Percentiles rank a stretch among this genome's conserved stretches.
Evolutionary conservation across 92 coral and sea anemone species (phyloP).

Genomic region (Phymanthus crucifer): DNA sequence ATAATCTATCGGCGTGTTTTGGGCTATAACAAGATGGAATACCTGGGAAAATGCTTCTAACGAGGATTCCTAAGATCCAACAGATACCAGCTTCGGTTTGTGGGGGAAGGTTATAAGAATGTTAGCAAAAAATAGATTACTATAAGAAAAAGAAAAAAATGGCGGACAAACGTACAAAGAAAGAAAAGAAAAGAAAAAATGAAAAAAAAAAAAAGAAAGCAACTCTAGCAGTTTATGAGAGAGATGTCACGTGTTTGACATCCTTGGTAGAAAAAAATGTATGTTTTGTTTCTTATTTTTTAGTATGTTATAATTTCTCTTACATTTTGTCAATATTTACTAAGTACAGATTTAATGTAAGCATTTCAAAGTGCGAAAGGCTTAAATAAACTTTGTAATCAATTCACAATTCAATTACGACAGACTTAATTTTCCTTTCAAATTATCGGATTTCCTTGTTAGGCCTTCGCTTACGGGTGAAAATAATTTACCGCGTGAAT

Average conservation of each 20-base stretch:
- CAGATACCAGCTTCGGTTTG: too few species aligned
- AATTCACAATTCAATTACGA: constrained; percentile 11
- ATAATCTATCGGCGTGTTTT: neutral
- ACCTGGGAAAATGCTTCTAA: neutral
- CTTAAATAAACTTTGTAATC: neutral
- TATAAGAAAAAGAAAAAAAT: neutral
- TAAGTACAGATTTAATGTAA: neutral
- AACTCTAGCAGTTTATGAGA: too few species aligned
- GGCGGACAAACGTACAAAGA: neutral
- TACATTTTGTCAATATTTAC: neutral
- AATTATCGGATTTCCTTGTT: constrained; percentile 22
- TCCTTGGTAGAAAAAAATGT: neutral
- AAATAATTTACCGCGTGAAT: constrained; percentile 11
- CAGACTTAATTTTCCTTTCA: constrained; percentile 10
- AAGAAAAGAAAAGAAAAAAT: too few species aligned
- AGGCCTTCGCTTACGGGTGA: constrained; percentile 19
- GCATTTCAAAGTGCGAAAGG: neutral
- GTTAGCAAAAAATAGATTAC: neutral
- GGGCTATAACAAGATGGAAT: neutral
- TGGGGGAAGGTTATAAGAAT: neutral
- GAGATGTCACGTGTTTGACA: neutral
- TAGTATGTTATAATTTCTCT: neutral
- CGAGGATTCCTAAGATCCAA: too few species aligned
- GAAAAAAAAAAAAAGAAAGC: too few species aligned
- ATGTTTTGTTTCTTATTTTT: neutral